Percentiles rank a stretch among this genome's conserved stretches.
Evolutionary conservation across 2,888 invertebrate species (phyloP).

Genomic region (Monopis laevigella): DNA sequence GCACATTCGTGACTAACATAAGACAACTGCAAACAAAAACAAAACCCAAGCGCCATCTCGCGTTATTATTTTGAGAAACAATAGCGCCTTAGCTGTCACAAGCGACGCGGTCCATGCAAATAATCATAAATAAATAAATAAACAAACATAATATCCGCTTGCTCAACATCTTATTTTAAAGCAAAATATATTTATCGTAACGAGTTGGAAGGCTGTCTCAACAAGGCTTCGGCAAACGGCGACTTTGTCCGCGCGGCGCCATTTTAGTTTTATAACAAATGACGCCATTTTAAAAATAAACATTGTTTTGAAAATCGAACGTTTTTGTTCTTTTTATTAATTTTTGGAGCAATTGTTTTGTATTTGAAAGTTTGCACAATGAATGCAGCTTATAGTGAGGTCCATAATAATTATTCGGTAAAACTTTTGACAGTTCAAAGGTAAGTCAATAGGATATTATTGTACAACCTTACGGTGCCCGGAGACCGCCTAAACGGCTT

Average conservation of each 20-base stretch:
- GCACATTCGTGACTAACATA: slow-evolving; percentile 12
- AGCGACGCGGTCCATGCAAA: slow-evolving; percentile 61
- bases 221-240: slow-evolving; percentile 6
- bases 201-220: slow-evolving; percentile 1
- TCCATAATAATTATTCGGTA: too few relatives aligned
- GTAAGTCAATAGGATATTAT: too few relatives aligned
- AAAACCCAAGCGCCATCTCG: slow-evolving; percentile 53
- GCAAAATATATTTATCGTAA: slow-evolving; percentile 7
- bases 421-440: too few relatives aligned
- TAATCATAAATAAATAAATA: slow-evolving; percentile 67
- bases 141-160: slow-evolving; percentile 43
- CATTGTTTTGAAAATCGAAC: too few relatives aligned
- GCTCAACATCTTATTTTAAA: slow-evolving; percentile 12
- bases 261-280: slow-evolving; percentile 48
- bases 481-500: too few relatives aligned
- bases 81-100: slow-evolving; percentile 59
- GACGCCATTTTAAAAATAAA: slow-evolving; percentile 58
- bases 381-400: too few relatives aligned
- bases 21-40: slow-evolving; percentile 22
- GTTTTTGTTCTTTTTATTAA: too few relatives aligned
- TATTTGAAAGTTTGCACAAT: too few relatives aligned
- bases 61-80: slow-evolving; percentile 62
- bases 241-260: slow-evolving; percentile 51
- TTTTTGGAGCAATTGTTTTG: too few relatives aligned
- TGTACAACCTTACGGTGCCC: too few relatives aligned